A percentile compares a stretch with the other conserved stretches of the same genome.
Conservation (phyloP, 2,113 vertebrate genomes). For the Microcebus jonahi region DNA sequence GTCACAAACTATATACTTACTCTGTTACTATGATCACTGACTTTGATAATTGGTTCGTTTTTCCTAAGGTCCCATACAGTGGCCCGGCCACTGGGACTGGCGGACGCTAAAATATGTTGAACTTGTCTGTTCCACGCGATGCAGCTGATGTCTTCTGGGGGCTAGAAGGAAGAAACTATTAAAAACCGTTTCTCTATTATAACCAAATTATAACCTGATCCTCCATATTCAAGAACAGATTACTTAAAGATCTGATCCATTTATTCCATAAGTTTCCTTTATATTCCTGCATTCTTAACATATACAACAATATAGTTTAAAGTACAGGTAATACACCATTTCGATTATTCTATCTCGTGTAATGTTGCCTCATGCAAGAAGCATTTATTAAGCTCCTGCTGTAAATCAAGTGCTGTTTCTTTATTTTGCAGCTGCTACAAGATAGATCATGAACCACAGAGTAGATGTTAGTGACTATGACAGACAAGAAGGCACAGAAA, state of each 20-base stretch:
- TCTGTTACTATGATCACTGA: conserved; percentile 97
- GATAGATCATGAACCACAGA: background rate
- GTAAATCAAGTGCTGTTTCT: conserved; percentile 7
- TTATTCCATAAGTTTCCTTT: conserved; percentile 31
- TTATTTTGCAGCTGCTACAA: conserved; percentile 23
- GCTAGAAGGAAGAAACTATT: conserved; percentile 83
- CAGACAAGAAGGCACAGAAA: background rate
- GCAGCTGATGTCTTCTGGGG: conserved; percentile 94
- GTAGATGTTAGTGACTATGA: background rate
- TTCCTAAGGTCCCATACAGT: conserved; percentile 98
- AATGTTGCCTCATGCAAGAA: background rate
- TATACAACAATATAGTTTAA: background rate
- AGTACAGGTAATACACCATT: background rate
- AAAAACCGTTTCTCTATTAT: background rate
- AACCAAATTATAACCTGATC: no score
- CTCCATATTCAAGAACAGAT: no score
- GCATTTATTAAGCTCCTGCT: background rate
- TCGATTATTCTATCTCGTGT: background rate
- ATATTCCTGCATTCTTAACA: background rate
- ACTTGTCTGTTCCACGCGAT: conserved; percentile 89
- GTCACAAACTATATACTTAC: conserved; percentile 79
- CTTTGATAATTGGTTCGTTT: conserved; percentile 98
- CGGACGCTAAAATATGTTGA: conserved; percentile 90
- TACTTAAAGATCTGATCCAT: conserved; percentile 24
- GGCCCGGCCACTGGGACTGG: conserved; percentile 93